Conservation (phyloP, 2,797 vertebrate species). For the Gadopsis marmoratus region DNA sequence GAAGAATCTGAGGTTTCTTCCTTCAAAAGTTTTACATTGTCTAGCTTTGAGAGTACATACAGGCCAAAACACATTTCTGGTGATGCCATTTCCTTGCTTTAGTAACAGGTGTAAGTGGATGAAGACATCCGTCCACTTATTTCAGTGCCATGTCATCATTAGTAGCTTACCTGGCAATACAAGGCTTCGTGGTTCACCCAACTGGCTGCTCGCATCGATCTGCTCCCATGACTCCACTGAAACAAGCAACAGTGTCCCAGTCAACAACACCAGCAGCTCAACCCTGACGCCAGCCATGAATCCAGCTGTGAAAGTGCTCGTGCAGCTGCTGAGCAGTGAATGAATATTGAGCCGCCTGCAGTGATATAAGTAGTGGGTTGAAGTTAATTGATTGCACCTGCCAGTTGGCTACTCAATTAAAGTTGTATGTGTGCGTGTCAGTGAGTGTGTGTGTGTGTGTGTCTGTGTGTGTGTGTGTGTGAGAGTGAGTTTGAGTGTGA, state of each 20-base stretch:
- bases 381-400: slow-evolving; percentile 54
- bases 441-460: too few species aligned
- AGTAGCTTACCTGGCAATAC: neutral
- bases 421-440: neutral
- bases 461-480: too few species aligned
- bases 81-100: too few species aligned
- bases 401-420: neutral
- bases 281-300: slow-evolving; percentile 61
- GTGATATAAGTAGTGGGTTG: neutral
- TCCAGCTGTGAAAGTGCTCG: neutral
- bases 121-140: too few species aligned
- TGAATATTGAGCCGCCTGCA: fast-evolving
- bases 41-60: neutral
- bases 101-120: too few species aligned
- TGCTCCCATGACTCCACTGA: slow-evolving; percentile 41
- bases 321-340: neutral
- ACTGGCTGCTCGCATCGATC: neutral
- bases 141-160: too few species aligned
- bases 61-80: neutral
- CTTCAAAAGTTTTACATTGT: too few species aligned
- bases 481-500: too few species aligned
- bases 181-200: fast-evolving
- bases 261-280: slow-evolving; percentile 36
- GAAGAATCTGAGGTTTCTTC: too few species aligned
- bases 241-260: slow-evolving; percentile 36